Evolutionary conservation across 2,797 vertebrate species (phyloP), one percentile per base, ranked within the genome.

Genomic region (Miichthys miiuy): DNA sequence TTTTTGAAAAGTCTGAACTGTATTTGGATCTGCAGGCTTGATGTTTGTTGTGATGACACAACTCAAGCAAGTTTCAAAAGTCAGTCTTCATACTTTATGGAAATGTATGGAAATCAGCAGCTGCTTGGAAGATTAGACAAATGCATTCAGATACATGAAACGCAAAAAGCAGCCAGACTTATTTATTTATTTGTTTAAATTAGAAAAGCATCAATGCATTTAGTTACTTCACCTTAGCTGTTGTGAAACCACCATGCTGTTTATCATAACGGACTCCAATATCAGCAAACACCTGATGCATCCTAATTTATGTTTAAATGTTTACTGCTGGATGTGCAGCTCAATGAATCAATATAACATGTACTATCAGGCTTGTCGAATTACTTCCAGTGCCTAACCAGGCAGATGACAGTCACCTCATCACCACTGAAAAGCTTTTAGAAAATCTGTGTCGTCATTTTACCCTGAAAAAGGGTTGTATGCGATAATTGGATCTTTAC

Each of bases 261-360:
- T 61, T 3, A 13, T 4, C 46, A 21, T 16, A 20, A n/a, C 25
- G 48, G 44, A 27, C 18, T 34, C 30, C 4, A 47, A 71, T 3
- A 68, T 66, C 50, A 74, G 48, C 21, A 1, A 44, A 44, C 18
- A 44, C 7, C 20, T 30, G 4, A 0, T 54, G 50, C 66, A 60
- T 58, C 21, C 64, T 71, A 63, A 81, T 69, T 46, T 4, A 42
- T 54, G 25, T 73, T 79, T 13, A 63, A 41, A 61, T 60, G 72
- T 70, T 79, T 72, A 52, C 42, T 4, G n/a, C 25, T 41, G 64
- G 48, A 54, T n/a, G 11, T 69, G 25, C 25, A 6, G 63, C 48
- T 72, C 70, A n/a, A 13, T 69, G 10, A 82, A 57, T 57, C 58
- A 71, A 41, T 76, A 30, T 11, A n/a, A 6, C 25, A 1, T 10